Conservation (phyloP, 1,140 invertebrate species). For the Drosophila takahashii region DNA sequence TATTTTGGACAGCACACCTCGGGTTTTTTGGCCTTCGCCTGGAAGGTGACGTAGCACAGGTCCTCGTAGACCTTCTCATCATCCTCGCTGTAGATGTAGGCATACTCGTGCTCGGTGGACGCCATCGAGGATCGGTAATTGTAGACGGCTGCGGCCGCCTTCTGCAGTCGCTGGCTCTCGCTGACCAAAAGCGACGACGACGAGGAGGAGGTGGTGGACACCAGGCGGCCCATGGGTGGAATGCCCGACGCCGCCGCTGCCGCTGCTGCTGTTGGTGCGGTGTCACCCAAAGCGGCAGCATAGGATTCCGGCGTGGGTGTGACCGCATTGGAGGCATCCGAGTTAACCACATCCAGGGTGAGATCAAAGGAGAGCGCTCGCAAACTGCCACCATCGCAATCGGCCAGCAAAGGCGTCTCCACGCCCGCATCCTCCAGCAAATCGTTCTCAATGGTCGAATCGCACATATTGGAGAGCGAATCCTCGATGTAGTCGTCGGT, state of each 20-base stretch:
- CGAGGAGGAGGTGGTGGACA: conserved; percentile 35
- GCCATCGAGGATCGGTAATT: conserved; percentile 72
- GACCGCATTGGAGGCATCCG: conserved; percentile 13
- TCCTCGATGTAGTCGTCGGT: conserved; percentile 82
- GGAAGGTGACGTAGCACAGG: conserved; percentile 93
- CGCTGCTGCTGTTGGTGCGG: no score
- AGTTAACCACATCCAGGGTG: conserved; percentile 28
- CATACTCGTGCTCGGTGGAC: conserved; percentile 71
- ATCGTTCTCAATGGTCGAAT: conserved; percentile 62
- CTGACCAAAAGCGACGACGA: conserved; percentile 52
- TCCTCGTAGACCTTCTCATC: conserved; percentile 95
- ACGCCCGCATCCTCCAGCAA: not conserved
- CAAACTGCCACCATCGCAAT: conserved; percentile 19
- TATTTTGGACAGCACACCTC: conserved; percentile 85
- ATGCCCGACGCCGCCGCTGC: no score
- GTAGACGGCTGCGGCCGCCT: conserved; percentile 73
- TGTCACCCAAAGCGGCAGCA: no score
- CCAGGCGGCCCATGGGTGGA: conserved; percentile 17
- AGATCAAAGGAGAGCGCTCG: conserved; percentile 51
- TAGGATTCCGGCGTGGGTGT: conserved; percentile 57
- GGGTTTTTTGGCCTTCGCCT: conserved; percentile 86
- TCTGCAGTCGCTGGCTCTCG: conserved; percentile 72
- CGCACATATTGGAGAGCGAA: conserved; percentile 71
- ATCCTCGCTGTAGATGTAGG: conserved; percentile 84
- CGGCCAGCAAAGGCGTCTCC: conserved; percentile 7